These are phyloP conservation scores for Sciaenops ocellatus DNA, from an alignment of 2,797 vertebrate species.

Conservation along the genomic window DNA sequence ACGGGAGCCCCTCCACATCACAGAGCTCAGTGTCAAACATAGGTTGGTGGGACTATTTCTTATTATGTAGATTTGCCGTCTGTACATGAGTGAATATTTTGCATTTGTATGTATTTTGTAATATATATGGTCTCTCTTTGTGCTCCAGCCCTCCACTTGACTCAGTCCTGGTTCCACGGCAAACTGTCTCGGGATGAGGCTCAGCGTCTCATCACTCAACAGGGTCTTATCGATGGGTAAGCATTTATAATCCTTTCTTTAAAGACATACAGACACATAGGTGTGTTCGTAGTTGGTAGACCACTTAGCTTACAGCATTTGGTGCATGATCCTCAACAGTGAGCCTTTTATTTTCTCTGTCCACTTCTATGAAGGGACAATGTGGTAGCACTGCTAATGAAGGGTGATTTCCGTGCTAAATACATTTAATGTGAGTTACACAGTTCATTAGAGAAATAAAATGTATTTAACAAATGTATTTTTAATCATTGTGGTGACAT, in stretches of 20 bases:
- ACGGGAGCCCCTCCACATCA: conserved; percentile 89
- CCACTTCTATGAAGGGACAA: neutral
- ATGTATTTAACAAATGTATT: neutral
- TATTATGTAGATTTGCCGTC: conserved; percentile 2
- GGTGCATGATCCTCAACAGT: neutral
- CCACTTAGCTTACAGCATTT: neutral
- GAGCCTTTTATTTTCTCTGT: neutral
- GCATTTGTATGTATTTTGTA: neutral
- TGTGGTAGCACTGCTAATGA: neutral
- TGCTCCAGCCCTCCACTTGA: conserved; percentile 90
- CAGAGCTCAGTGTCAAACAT: conserved; percentile 86
- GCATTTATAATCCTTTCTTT: conserved; percentile 33
- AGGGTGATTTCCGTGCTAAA: neutral
- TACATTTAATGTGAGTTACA: neutral
- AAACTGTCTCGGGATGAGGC: conserved; percentile 95
- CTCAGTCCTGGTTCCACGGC: conserved; percentile 97
- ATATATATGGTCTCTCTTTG: conserved; percentile 9
- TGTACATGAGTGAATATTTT: neutral
- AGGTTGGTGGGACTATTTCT: conserved; percentile 83
- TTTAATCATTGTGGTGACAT: neutral
- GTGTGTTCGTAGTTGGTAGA: neutral
- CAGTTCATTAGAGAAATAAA: neutral
- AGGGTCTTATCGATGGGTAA: conserved; percentile 96
- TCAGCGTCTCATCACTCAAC: conserved; percentile 93
- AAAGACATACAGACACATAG: neutral